A percentile compares a stretch with the other conserved stretches of the same genome.
phyloP scores from a whole-genome alignment of 2,888 invertebrate genomes.

The Rhogogaster chlorosoma region DNA sequence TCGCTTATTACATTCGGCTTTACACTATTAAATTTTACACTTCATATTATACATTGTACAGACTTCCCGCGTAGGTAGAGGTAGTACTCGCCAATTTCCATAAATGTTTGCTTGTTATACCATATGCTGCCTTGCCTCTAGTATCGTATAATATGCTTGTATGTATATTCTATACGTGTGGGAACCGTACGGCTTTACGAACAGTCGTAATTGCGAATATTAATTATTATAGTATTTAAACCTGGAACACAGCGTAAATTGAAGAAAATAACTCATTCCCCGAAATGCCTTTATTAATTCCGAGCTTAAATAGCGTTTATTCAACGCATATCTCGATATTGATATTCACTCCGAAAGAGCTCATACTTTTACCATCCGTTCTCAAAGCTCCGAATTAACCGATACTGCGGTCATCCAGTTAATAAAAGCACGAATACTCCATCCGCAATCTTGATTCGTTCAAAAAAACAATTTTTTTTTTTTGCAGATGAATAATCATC shows the following conservation, averaged over 20 bases:
- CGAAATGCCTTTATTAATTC: not conserved
- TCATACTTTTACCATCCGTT: not conserved
- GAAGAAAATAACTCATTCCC: not conserved
- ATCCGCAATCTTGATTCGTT: not conserved
- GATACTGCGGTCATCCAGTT: not conserved
- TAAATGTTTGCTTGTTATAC: constrained; percentile 44
- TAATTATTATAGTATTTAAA: not conserved
- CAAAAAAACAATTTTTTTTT: not conserved
- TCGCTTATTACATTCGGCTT: not conserved
- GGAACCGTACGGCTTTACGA: not conserved
- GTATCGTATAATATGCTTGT: not conserved
- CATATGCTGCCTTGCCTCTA: constrained; percentile 34
- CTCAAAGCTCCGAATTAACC: not conserved
- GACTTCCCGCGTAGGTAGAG: not conserved
- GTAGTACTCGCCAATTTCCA: constrained; percentile 32
- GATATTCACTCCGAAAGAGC: not conserved
- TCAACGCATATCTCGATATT: not conserved
- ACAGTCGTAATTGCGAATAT: constrained; percentile 28
- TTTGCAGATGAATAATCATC: not conserved
- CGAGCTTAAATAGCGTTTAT: not conserved
- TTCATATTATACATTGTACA: constrained; percentile 9
- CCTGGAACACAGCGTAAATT: not conserved
- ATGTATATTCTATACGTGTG: not conserved
- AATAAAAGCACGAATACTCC: not conserved
- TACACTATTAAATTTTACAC: constrained; percentile 5